These are phyloP conservation scores for Sclerodermus sp. DNA, from an alignment of 2,888 invertebrate genomes.

Conservation along the genomic window DNA sequence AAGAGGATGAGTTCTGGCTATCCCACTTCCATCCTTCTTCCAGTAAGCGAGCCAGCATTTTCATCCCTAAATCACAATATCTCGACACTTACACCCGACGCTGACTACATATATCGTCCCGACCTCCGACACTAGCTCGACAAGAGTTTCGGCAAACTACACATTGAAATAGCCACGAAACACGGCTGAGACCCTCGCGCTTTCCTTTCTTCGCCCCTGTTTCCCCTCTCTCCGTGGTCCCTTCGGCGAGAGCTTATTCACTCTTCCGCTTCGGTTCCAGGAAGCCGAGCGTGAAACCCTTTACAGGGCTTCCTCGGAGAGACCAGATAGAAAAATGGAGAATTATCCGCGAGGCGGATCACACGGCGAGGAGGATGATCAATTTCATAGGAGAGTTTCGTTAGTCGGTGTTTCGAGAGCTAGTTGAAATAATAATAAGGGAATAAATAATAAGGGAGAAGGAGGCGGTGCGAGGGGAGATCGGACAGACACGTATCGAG, in stretches of 20 bases:
- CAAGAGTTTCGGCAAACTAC: background rate
- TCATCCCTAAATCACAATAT: conserved; percentile 27
- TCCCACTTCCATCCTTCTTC: background rate
- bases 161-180: background rate
- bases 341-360: background rate
- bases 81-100: conserved; percentile 20
- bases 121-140: background rate
- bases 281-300: background rate
- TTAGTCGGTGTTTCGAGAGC: too few relatives aligned
- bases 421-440: too few relatives aligned
- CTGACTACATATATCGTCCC: conserved; percentile 2
- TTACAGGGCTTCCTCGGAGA: background rate
- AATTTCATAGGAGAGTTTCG: too few relatives aligned
- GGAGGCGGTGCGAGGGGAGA: background rate
- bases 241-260: background rate
- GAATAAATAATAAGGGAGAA: too few relatives aligned
- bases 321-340: background rate
- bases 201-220: too few relatives aligned
- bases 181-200: background rate
- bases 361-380: background rate
- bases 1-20: background rate
- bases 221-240: background rate
- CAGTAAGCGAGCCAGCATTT: conserved; percentile 8
- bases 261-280: conserved; percentile 1
- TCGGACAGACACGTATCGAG: too few relatives aligned